Percentiles rank a stretch among this genome's conserved stretches.
Conservation (phyloP, 2,797 vertebrate genomes). For the Acrossocheilus wenchowensis region DNA sequence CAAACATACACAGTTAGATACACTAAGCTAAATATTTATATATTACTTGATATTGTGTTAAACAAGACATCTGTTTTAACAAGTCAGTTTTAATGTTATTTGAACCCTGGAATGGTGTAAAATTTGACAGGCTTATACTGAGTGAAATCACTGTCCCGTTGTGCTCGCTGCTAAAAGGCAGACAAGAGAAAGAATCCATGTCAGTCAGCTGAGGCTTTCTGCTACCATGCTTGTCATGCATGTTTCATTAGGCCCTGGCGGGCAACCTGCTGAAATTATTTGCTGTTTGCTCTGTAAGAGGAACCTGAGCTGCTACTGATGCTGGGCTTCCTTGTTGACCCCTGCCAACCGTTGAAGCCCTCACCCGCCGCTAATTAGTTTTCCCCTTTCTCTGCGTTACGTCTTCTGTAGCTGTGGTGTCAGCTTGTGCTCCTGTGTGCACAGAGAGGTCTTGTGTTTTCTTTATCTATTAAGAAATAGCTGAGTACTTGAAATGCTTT, state of each 20-base stretch:
- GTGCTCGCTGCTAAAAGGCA: constrained; percentile 49
- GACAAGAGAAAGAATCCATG: constrained; percentile 56
- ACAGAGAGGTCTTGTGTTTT: neutral
- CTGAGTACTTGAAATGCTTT: neutral
- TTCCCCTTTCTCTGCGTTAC: constrained; percentile 68
- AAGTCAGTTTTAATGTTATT: neutral
- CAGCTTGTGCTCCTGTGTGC: constrained; percentile 6
- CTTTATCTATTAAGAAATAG: neutral
- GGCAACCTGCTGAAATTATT: constrained; percentile 69
- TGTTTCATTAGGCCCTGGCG: constrained; percentile 63
- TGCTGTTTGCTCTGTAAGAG: constrained; percentile 58
- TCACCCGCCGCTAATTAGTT: constrained; percentile 69
- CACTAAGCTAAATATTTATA: neutral
- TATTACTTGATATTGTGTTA: neutral
- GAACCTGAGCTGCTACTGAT: constrained; percentile 67
- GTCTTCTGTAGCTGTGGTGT: constrained; percentile 24
- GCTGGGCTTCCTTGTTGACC: constrained; percentile 62
- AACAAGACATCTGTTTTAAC: neutral
- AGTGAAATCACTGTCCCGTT: constrained; percentile 58
- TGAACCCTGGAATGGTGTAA: constrained; percentile 10
- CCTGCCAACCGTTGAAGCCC: constrained; percentile 68
- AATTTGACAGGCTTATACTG: constrained; percentile 11
- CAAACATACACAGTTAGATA: neutral
- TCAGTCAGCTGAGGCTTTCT: constrained; percentile 54
- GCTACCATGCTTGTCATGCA: constrained; percentile 55